Evolutionary conservation across 2,113 vertebrate species (phyloP).

Genomic region (Rhabdomys dilectus): DNA sequence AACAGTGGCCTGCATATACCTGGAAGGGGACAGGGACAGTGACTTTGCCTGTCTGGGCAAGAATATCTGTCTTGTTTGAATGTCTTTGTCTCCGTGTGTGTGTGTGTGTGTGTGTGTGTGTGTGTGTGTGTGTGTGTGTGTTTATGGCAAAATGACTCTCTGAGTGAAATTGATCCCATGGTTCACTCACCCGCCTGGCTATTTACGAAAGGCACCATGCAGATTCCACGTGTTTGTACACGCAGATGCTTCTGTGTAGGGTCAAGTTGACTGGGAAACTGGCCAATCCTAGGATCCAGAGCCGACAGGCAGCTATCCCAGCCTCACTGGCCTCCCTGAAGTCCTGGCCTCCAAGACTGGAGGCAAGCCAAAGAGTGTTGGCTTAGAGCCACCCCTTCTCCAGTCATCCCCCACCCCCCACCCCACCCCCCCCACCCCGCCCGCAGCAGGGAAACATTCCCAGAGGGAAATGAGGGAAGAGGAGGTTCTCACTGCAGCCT

Average conservation of each 20-base stretch:
- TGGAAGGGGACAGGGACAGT: background rate
- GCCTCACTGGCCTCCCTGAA: background rate
- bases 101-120: background rate
- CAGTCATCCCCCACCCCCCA: too few species aligned
- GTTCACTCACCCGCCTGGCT: background rate
- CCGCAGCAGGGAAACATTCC: background rate
- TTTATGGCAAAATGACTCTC: background rate
- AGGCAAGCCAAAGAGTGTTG: background rate
- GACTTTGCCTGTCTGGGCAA: background rate
- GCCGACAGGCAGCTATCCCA: fast-evolving
- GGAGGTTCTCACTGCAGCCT: too few species aligned
- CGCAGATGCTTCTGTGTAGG: fast-evolving
- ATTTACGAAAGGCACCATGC: background rate
- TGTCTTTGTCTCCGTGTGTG: background rate
- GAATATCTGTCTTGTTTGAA: background rate
- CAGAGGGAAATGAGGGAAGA: background rate
- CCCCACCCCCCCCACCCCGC: background rate
- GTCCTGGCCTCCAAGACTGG: background rate
- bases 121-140: background rate
- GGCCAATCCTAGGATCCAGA: background rate
- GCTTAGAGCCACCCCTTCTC: background rate
- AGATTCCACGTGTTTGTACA: background rate
- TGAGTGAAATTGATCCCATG: background rate
- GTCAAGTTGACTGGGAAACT: background rate
- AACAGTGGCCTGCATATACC: background rate